These are phyloP conservation scores for Mythimna impura DNA, from an alignment of 2,888 invertebrate species.

Conservation along the genomic window DNA sequence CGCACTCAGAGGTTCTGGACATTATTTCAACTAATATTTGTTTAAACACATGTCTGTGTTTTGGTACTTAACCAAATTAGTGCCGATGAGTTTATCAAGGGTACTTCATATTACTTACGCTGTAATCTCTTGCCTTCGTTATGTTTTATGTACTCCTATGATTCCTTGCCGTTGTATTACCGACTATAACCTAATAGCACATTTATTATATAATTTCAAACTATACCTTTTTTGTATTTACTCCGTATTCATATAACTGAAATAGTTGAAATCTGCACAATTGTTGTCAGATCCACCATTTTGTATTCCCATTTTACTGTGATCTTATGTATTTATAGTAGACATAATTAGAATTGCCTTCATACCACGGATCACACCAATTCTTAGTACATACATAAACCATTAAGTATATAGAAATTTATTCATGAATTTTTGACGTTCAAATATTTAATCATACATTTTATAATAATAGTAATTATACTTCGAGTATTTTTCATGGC, in stretches of 20 bases:
- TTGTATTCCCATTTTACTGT: constrained; percentile 66
- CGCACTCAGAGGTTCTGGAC: constrained; percentile 25
- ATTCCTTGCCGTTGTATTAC: constrained; percentile 30
- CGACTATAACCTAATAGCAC: neutral
- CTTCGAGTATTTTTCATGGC: constrained; percentile 53
- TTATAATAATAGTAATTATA: constrained; percentile 44
- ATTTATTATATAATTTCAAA: constrained; percentile 12
- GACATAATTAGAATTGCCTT: constrained; percentile 61
- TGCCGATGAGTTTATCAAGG: constrained; percentile 20
- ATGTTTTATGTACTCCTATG: constrained; percentile 22
- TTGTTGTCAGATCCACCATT: constrained; percentile 52
- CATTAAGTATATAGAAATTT: constrained; percentile 52
- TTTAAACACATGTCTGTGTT: constrained; percentile 33
- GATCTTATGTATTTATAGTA: constrained; percentile 64
- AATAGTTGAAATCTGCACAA: constrained; percentile 37
- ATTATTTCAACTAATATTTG: constrained; percentile 28
- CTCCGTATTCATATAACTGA: constrained; percentile 11
- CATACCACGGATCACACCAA: constrained; percentile 63
- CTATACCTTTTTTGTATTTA: constrained; percentile 16
- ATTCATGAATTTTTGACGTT: constrained; percentile 62
- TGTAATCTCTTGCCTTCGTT: constrained; percentile 48
- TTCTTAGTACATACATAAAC: constrained; percentile 54
- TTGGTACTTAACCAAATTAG: constrained; percentile 27
- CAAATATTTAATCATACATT: constrained; percentile 54
- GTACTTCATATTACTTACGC: constrained; percentile 21